Percentiles rank a stretch among this genome's conserved stretches.
These are phyloP conservation scores for Thera obeliscata DNA, from an alignment of 2,888 invertebrate genomes.

Conservation along the genomic window DNA sequence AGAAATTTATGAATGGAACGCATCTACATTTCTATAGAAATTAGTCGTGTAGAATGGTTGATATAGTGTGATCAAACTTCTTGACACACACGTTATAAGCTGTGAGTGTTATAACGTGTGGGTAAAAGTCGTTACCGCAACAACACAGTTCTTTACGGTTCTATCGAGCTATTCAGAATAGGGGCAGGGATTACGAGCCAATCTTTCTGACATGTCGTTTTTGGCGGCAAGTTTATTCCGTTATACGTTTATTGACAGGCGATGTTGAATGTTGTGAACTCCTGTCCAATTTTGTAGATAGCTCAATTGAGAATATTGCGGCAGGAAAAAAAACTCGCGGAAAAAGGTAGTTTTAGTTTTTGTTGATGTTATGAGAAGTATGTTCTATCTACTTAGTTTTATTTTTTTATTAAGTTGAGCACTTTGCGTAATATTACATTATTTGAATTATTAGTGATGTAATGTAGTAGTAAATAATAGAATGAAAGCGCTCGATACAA, in stretches of 20 bases:
- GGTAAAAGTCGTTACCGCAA: not conserved
- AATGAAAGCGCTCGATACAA: too few relatives aligned
- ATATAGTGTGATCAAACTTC: too few relatives aligned
- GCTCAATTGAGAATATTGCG: slow-evolving; percentile 22
- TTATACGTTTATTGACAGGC: slow-evolving; percentile 31
- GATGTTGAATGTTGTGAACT: slow-evolving; percentile 15
- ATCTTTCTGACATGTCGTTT: slow-evolving; percentile 38
- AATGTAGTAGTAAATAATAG: too few relatives aligned
- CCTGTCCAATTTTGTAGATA: slow-evolving; percentile 17
- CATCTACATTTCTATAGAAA: too few relatives aligned
- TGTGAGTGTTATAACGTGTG: too few relatives aligned
- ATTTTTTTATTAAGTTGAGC: too few relatives aligned
- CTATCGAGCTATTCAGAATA: slow-evolving; percentile 37
- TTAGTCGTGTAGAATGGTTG: too few relatives aligned
- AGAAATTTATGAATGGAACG: too few relatives aligned
- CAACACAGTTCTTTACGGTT: slow-evolving; percentile 9
- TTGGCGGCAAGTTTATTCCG: slow-evolving; percentile 41
- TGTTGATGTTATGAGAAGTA: not conserved
- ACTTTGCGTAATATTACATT: too few relatives aligned
- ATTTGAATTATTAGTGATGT: too few relatives aligned
- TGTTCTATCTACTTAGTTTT: not conserved
- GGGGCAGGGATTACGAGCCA: slow-evolving; percentile 41
- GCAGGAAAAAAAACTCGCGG: not conserved
- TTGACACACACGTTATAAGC: too few relatives aligned
- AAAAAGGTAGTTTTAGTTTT: not conserved